Conservation (phyloP, 2,797 vertebrate genomes). For the Notolepis coatsorum region DNA sequence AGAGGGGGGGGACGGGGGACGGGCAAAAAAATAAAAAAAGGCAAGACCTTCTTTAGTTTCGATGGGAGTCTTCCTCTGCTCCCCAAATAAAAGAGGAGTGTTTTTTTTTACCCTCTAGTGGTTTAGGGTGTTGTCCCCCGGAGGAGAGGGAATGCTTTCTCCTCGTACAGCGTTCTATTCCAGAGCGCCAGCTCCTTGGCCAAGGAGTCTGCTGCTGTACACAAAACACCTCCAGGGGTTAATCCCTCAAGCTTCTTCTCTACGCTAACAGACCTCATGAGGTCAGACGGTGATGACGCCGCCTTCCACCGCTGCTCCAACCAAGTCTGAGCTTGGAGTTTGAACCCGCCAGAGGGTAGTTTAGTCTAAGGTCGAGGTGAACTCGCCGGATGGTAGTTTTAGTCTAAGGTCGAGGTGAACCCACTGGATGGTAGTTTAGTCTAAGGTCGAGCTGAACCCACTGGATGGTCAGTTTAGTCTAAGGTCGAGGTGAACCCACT, state of each 20-base stretch:
- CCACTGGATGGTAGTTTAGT: no score
- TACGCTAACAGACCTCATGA: no score
- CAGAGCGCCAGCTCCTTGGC: conserved; percentile 9
- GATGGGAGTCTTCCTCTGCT: conserved; percentile 55
- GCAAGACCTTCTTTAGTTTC: conserved; percentile 33
- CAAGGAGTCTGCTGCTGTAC: no score
- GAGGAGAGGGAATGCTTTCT: conserved; percentile 36
- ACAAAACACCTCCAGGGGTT: conserved; percentile 22
- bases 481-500: no score
- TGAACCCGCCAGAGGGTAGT: conserved; percentile 3
- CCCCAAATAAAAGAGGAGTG: conserved; percentile 27
- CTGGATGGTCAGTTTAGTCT: no score
- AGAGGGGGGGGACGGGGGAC: not conserved
- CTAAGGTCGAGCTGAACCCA: no score
- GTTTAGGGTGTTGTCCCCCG: conserved; percentile 59
- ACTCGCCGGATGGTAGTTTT: not conserved
- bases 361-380: conserved; percentile 18
- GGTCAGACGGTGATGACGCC: no score
- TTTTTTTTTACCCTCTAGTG: not conserved
- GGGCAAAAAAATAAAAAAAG: not conserved
- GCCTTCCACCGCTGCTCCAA: no score
- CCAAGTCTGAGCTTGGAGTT: not conserved
- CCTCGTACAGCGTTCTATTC: conserved; percentile 37
- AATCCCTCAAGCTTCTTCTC: not conserved
- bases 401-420: not conserved